phyloP scores from a whole-genome alignment of 2,797 vertebrate species.

The Amphiprion clarkii region DNA sequence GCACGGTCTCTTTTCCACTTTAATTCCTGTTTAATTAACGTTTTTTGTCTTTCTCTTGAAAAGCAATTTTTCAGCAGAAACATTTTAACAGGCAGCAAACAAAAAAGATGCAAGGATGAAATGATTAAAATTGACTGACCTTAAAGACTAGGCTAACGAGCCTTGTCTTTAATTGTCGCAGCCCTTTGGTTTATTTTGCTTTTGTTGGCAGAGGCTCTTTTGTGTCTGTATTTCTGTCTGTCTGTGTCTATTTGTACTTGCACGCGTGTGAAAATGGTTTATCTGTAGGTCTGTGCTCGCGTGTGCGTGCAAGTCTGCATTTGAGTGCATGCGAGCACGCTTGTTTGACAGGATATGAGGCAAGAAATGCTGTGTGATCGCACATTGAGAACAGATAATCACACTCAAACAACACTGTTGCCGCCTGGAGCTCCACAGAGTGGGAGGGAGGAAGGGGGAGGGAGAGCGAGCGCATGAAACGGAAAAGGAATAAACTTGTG shows the following conservation, averaged over 20 bases:
- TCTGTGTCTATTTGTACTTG: not conserved
- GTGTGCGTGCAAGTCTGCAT: conserved; percentile 19
- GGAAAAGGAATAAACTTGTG: conserved; percentile 9
- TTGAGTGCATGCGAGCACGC: conserved; percentile 7
- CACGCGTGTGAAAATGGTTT: conserved; percentile 10
- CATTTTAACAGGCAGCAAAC: conserved; percentile 25
- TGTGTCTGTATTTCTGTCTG: not conserved
- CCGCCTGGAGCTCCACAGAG: conserved; percentile 29
- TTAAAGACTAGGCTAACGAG: conserved; percentile 2
- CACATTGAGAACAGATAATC: conserved; percentile 56
- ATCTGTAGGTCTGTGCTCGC: not conserved
- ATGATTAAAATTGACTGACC: conserved; percentile 29
- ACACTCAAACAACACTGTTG: conserved; percentile 56
- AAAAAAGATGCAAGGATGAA: conserved; percentile 23
- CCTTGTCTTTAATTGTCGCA: conserved; percentile 26
- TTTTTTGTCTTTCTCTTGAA: conserved; percentile 45
- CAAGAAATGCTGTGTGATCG: conserved; percentile 43
- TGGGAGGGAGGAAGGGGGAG: not conserved
- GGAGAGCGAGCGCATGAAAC: conserved; percentile 11
- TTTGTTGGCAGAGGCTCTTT: conserved; percentile 3
- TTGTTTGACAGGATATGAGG: conserved; percentile 43
- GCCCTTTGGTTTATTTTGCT: not conserved
- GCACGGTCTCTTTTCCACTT: conserved; percentile 40
- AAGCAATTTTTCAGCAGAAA: conserved; percentile 32
- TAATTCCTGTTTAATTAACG: conserved; percentile 64